Conservation (phyloP, 2,113 vertebrate species). For the Ceyx margarethae region DNA sequence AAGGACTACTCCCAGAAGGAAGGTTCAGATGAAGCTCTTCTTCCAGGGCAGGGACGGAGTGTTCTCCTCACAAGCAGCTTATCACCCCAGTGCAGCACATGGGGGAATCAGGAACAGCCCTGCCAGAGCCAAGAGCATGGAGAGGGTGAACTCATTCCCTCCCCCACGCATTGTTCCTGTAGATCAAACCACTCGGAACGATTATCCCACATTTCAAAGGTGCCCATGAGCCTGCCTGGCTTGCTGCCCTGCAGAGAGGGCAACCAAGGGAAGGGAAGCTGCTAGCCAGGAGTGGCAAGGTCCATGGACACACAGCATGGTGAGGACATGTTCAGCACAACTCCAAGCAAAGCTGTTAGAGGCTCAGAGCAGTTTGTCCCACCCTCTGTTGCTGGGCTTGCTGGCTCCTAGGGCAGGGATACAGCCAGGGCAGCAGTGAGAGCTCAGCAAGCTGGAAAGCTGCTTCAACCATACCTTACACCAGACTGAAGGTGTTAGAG, state of each 20-base stretch:
- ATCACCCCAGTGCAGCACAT: not conserved
- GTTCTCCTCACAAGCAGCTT: not conserved
- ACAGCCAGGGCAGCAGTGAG: not conserved
- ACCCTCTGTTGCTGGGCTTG: not conserved
- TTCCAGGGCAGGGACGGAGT: conserved; percentile 16
- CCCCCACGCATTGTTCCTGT: not conserved
- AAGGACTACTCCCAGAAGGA: not conserved
- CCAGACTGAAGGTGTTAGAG: not conserved
- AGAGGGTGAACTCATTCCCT: conserved; percentile 16
- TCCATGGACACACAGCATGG: not conserved
- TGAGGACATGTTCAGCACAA: not conserved
- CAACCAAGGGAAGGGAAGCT: not conserved
- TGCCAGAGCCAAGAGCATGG: not conserved
- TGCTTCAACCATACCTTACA: not conserved
- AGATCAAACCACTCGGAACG: not conserved
- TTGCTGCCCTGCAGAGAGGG: not conserved
- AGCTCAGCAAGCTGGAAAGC: not conserved
- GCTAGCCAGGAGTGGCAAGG: not conserved
- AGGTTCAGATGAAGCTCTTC: not conserved
- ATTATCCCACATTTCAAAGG: not conserved
- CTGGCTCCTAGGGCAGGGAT: not conserved
- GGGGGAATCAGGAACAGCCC: not conserved
- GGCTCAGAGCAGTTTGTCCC: rapidly evolving
- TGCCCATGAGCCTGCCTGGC: not conserved
- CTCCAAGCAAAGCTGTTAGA: not conserved